Base-by-base conservation (phyloP, 1,140 invertebrate species). In the Cataglyphis hispanica region DNA sequence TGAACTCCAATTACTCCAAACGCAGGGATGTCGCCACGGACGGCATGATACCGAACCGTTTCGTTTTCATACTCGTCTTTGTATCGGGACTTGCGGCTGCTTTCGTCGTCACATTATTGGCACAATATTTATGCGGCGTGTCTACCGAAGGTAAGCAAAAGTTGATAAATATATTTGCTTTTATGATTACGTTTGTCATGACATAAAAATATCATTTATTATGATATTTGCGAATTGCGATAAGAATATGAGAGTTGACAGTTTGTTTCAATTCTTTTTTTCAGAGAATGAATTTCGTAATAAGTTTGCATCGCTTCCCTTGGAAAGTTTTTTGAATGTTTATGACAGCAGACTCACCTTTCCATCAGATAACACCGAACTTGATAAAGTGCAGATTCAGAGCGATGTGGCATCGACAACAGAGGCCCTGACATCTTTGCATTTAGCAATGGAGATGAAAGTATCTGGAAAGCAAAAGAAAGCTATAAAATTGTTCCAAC, bases 401-500 rank as follows among this genome's bases (percentile, higher is more conserved):
- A 92, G 81, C 43, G 91, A 61, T 40, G 88, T 81, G n/a, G 95
- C 95, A 0, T 92, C 94, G 10, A 94, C 95, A 74, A 91, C 95
- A 13, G 98, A 99, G 96, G 98, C 98, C 0, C 94, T 98, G 25
- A 96, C 97, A 74, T 97, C 98, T 0, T 93, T 99, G 74, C 97
- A 98, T 86, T 96, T 98, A 46, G 98, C 98, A 0, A 91, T 98
- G 77, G 98, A 98, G 87, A 97, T 99, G 96, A 97, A 97, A 92
- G 95, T 96, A 69, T 94, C 96, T 16, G 98, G 98, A 0, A 99
- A 99, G 94, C 95, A 96, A 69, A 97, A 98, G 40, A 99, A 99
- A 95, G 98, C 98, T 2, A 94, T 97, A 7, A 98, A 98, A 94
- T 93, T 99, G 31, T 98, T 99, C 92, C 97, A 98, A 94, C 98